Evolutionary conservation across 2,888 invertebrate species (phyloP).

Genomic region (Formica aserva): DNA sequence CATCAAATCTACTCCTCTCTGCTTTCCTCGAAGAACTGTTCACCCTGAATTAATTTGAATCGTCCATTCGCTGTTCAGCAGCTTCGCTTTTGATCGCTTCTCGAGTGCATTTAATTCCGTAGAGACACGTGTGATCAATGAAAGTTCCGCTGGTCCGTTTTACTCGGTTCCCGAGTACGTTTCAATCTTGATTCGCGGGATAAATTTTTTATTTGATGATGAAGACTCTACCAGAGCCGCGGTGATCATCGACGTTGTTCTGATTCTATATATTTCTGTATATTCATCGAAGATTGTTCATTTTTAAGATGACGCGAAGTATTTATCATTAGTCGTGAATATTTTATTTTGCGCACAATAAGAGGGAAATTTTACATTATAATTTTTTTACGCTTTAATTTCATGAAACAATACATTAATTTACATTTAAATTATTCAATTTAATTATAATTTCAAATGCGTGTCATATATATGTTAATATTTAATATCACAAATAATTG

Average conservation of each 20-base stretch:
- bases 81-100: conserved; percentile 3
- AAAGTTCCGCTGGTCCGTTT: conserved; percentile 19
- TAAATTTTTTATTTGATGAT: conserved; percentile 9
- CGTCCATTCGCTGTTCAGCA: neutral
- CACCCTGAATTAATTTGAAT: conserved; percentile 23
- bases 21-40: neutral
- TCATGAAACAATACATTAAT: neutral
- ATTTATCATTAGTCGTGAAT: neutral
- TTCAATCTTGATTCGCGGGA: conserved; percentile 10
- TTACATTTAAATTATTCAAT: neutral
- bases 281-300: neutral
- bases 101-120: conserved; percentile 33
- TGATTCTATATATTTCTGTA: neutral
- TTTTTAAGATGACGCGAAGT: neutral
- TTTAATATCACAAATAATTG: neutral
- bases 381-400: neutral
- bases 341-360: neutral
- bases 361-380: neutral
- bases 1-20: neutral
- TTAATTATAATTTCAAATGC: neutral
- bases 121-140: conserved; percentile 46
- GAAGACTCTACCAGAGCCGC: neutral
- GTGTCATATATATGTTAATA: neutral
- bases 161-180: neutral
- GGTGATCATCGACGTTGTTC: neutral